These are phyloP conservation scores for Hippocampus kuda DNA, from an alignment of 2,797 vertebrate species.

Conservation along the genomic window DNA sequence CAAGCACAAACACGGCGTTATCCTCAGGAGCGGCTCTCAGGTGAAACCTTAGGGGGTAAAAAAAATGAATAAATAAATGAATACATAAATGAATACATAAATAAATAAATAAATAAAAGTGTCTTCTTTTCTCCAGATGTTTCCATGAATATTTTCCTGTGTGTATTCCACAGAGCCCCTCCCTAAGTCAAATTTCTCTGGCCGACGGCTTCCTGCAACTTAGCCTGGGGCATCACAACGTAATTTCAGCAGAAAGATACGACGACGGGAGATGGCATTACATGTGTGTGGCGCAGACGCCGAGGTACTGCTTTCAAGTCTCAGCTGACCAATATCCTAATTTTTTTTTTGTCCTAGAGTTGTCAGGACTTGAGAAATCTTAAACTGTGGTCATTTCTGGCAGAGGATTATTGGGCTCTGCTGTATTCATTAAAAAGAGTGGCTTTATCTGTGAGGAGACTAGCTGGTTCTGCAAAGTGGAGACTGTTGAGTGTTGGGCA, in stretches of 20 bases:
- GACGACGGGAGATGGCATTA: conserved; percentile 1
- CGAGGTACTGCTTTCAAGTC: neutral
- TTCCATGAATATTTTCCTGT: neutral
- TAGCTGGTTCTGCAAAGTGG: too few species aligned
- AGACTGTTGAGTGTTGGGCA: too few species aligned
- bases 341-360: too few species aligned
- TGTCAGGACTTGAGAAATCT: too few species aligned
- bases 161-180: neutral
- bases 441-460: too few species aligned
- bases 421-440: too few species aligned
- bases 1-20: neutral
- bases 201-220: neutral
- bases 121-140: neutral
- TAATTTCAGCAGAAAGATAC: neutral
- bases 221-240: neutral
- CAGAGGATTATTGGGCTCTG: too few species aligned
- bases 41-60: neutral
- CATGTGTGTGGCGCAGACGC: neutral
- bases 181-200: neutral
- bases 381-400: too few species aligned
- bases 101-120: too few species aligned
- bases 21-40: conserved; percentile 1
- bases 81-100: too few species aligned
- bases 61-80: too few species aligned
- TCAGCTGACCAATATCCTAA: too few species aligned